Conservation (phyloP, 2,888 invertebrate genomes). For the Macaria notata region DNA sequence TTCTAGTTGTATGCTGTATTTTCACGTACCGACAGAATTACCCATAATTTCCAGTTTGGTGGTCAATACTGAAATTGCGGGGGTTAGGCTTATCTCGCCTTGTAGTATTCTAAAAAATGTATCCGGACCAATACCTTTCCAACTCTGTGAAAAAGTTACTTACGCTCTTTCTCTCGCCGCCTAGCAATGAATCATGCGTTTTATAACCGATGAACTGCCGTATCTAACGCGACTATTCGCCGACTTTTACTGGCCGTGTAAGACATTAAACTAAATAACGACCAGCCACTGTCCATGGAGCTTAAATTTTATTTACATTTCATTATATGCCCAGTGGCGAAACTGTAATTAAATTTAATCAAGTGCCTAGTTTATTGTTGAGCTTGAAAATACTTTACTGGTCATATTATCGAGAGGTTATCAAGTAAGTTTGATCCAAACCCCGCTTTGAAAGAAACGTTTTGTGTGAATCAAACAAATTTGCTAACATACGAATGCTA, state of each 20-base stretch:
- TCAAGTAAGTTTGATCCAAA: too few relatives aligned
- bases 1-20: too few relatives aligned
- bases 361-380: neutral
- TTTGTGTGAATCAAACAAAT: too few relatives aligned
- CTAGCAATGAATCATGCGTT: conserved; percentile 45
- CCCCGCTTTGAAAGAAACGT: too few relatives aligned
- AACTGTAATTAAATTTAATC: conserved; percentile 1
- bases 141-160: too few relatives aligned
- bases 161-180: neutral
- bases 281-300: neutral
- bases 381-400: neutral
- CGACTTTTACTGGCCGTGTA: conserved; percentile 41
- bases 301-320: conserved; percentile 6
- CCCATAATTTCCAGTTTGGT: too few relatives aligned
- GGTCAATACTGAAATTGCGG: too few relatives aligned
- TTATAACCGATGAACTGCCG: conserved; percentile 46
- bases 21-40: too few relatives aligned
- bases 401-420: too few relatives aligned
- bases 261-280: conserved; percentile 40
- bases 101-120: too few relatives aligned
- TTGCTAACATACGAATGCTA: neutral
- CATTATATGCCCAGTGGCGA: conserved; percentile 1
- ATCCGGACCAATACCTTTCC: too few relatives aligned
- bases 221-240: conserved; percentile 42
- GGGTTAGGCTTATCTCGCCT: too few relatives aligned